Base-by-base conservation (phyloP, 2,113 vertebrate genomes). In the Panthera tigris region DNA sequence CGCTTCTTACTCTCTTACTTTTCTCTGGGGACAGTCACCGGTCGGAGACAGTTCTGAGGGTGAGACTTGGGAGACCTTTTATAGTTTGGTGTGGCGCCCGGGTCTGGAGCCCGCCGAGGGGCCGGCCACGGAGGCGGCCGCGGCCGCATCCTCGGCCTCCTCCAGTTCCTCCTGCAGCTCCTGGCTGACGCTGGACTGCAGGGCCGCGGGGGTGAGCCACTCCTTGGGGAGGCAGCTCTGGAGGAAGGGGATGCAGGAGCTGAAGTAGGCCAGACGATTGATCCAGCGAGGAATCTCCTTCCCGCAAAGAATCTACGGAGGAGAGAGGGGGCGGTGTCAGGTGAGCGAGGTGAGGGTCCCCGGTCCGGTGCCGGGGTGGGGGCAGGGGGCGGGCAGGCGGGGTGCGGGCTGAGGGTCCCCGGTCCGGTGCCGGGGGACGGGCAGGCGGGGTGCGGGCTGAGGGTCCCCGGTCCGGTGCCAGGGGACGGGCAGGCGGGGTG, bases 171-270 rank as follows among this genome's bases (percentile, higher is more conserved):
- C 99, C 4, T 99, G 99, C 33, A 99, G 99, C 98, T 99, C 99
- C 98, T 99, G 99, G 99, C 99, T 99, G 92, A 99, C 99, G 15
- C 99, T 99, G 73, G 99, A 99, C 98, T 99, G 99, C 97, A 99
- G 99, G 86, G 99, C 99, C 7, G 99, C 99, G 0, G 99, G 99
- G 2, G 99, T 99, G 68, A 99, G 99, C 99, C 99, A 99, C 99
- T 99, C 99, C 98, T 99, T 99, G 0, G 99, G 99, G 98, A 99
- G 99, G 98, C 99, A 99, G 98, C 99, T 99, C 99, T 99, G 99
- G 29, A 99, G 99, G 97, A 99, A 99, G 7, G 99, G 99, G 97
- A 99, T 99, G 55, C 99, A 99, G 94, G 99, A 99, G 98, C 99
- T 99, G 99, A 99, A 99, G 99, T 99, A 99, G 98, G 99, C 99